Evolutionary conservation across 2,797 vertebrate species (phyloP), one percentile per base, ranked within the genome.

Genomic region (Arctocebus calabarensis): DNA sequence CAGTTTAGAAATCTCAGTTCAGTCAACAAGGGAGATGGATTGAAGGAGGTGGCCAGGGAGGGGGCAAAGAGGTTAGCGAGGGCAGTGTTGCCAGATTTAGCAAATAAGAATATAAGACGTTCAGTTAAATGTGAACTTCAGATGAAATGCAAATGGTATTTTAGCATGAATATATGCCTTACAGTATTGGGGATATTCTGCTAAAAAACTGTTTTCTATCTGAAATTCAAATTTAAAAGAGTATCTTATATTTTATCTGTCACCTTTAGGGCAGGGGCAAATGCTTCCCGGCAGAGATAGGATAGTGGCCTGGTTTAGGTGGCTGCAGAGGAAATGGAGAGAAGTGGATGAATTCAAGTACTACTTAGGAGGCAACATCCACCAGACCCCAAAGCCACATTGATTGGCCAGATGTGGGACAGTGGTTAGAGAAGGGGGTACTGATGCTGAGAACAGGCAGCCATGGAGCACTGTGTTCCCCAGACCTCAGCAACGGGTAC

Each of bases 1-100:
- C 64, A 45, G 89, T n/a, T 79, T 62, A 75, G 92, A 91, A 68
- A 82, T 40, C 82, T 84, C n/a, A 23, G 16, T n/a, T 34, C 34
- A 37, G 66, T 19, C n/a, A n/a, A 9, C 12, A 37, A 5, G 16
- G 32, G 57, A 29, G 34, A 32, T 13, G 22, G 78, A 68, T 84
- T 73, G 10, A 0, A 52, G 16, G 48, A 73, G 1, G n/a, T 45
- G 3, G 3, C 0, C 4, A 40, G 34, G 64, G 27, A 29, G 20
- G 62, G 55, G 40, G 43, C 32, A 74, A 52, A 71, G 79, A 79
- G 13, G 66, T 8, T 29, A 25, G 64, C 37, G 74, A 74, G 4
- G 64, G 37, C 45, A 14, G 25, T 4, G 27, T 37, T 70, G 66
- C 25, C 85, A n/a, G 20, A 85, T 23, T 66, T 25, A 88, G 22